Evolutionary conservation across 2,888 invertebrate species (phyloP).

Genomic region (Drosophila kokeensis): DNA sequence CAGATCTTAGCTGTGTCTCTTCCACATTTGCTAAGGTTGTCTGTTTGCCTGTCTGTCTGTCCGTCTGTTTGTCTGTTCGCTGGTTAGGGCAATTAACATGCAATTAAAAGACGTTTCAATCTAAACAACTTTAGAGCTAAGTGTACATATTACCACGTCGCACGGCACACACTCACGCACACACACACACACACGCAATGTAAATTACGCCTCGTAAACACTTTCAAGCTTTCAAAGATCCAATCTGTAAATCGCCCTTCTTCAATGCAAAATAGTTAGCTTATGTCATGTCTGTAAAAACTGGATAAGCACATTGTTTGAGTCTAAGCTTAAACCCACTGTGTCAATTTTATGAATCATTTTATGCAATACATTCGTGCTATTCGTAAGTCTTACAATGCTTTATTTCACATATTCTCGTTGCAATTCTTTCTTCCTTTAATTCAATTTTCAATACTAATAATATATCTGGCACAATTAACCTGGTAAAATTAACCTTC

Average conservation of each 20-base stretch:
- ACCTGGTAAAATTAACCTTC: background rate
- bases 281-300: constrained; percentile 17
- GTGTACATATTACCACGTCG: constrained; percentile 58
- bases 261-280: constrained; percentile 49
- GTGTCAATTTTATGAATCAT: background rate
- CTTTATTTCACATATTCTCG: background rate
- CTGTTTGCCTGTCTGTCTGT: constrained; percentile 15
- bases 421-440: background rate
- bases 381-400: background rate
- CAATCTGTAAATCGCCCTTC: constrained; percentile 40
- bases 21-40: constrained; percentile 34
- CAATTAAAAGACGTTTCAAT: constrained; percentile 81
- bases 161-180: constrained; percentile 37
- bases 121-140: constrained; percentile 60
- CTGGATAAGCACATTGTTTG: too few species aligned
- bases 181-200: constrained; percentile 7
- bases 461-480: background rate
- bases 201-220: constrained; percentile 56
- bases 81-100: constrained; percentile 79
- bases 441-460: background rate
- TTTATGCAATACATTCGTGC: background rate
- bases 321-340: background rate
- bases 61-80: constrained; percentile 17
- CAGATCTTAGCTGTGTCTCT: constrained; percentile 57
- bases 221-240: constrained; percentile 50